These are phyloP conservation scores for Emys orbicularis DNA, from an alignment of 2,797 vertebrate species.

Conservation along the genomic window DNA sequence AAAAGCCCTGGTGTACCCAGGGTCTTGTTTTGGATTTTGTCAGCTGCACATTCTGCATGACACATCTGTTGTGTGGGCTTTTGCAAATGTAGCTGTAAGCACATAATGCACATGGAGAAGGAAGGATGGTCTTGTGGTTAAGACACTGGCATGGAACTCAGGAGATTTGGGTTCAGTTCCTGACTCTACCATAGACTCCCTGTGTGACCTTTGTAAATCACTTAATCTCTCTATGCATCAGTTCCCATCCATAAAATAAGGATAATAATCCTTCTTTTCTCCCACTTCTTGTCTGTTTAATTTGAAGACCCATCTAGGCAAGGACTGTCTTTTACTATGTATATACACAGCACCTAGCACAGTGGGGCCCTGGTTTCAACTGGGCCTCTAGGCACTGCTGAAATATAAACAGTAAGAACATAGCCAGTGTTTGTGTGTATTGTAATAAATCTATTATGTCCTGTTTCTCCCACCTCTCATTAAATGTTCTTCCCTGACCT, in stretches of 20 bases:
- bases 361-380: neutral
- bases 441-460: neutral
- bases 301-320: no score
- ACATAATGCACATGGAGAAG: neutral
- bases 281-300: neutral
- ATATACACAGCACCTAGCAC: accelerated
- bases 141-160: neutral
- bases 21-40: neutral
- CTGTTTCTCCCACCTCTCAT: neutral
- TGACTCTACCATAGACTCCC: neutral
- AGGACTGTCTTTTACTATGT: neutral
- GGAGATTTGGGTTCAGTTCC: neutral
- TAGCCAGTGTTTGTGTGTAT: neutral
- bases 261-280: neutral
- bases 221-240: neutral
- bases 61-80: accelerated
- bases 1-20: neutral
- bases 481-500: neutral
- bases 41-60: neutral
- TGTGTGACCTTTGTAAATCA: neutral
- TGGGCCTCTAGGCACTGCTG: neutral
- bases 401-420: neutral
- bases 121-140: neutral
- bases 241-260: neutral
- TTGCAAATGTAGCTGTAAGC: neutral